Evolutionary conservation across 2,113 vertebrate genomes (phyloP).

Genomic region (Oreochromis tanganicae): DNA sequence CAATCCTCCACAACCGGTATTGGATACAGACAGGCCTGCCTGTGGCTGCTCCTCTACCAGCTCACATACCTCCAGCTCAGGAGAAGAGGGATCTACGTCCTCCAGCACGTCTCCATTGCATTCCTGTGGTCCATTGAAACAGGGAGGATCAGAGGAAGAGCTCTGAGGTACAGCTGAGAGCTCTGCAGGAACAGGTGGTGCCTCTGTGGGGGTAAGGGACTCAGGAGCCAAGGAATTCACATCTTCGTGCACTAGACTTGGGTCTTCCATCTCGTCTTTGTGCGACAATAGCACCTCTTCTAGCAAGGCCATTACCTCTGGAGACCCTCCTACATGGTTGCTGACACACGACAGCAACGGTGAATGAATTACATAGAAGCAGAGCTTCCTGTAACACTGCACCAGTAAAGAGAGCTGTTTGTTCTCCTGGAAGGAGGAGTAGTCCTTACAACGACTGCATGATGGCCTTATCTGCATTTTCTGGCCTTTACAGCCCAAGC

Average conservation of each 20-base stretch:
- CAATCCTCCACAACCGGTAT: conserved; percentile 50
- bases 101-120: conserved; percentile 85
- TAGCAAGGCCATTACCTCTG: conserved; percentile 87
- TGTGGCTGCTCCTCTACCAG: conserved; percentile 79
- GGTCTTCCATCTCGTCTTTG: conserved; percentile 57
- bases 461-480: conserved; percentile 91
- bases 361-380: conserved; percentile 88
- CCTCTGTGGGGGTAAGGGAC: conserved; percentile 69
- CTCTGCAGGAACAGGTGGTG: conserved; percentile 78
- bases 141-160: conserved; percentile 67
- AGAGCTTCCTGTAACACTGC: conserved; percentile 92
- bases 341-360: conserved; percentile 83
- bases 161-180: conserved; percentile 77
- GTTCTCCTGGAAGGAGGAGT: conserved; percentile 91
- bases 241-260: conserved; percentile 9
- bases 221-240: conserved; percentile 6
- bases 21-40: conserved; percentile 70
- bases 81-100: conserved; percentile 82
- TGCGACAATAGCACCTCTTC: conserved; percentile 81
- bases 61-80: conserved; percentile 75
- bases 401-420: conserved; percentile 90
- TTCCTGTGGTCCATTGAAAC: conserved; percentile 81
- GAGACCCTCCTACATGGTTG: conserved; percentile 81
- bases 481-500: conserved; percentile 91
- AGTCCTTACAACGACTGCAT: conserved; percentile 96